Evolutionary conservation across 1,140 invertebrate genomes (phyloP), one percentile per base, ranked within the genome.

Genomic region (Sweltsa coloradensis): DNA sequence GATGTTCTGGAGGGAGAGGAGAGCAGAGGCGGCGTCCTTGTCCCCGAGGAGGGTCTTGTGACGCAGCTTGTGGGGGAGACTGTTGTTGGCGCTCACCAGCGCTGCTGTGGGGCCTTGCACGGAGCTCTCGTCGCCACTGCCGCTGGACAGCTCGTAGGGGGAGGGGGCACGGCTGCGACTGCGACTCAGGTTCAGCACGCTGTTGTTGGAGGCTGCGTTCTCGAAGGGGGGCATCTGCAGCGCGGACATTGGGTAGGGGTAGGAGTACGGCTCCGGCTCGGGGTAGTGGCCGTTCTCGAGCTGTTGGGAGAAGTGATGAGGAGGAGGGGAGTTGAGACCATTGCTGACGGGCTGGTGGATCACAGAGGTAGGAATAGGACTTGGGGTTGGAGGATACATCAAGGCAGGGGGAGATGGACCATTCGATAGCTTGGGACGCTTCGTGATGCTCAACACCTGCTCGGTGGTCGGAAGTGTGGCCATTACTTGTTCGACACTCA

Each of bases 31-130:
- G 1, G 85, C 83, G 58, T 89, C 87, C 56, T 89, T 88, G 60
- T 91, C 86, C 0, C 86, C 85, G 36, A 91, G 71, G 55, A 89
- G 82, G n/a, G 82, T 83, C 63, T 94, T 95, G 72, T 95, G 89
- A 53, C 90, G 77, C 43, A 94, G 69, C 63, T 94, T 94, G 53
- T 90, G 79, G 0, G 90, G 90, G 51, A 94, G 62, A 52, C 78
- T 78, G 55, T 79, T 80, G 59, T 79, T 75, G 11, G 22, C 37
- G 19, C 25, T 41, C 18, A 18, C 11, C 14, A 54, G 50, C 56
- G 51, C 64, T 27, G 45, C 51, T 43, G 53, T 58, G 41, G 60
- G 67, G 59, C 45, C 63, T 55, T 45, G 66, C 51, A 67, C 66
- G 50, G 60, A 78, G 59, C 53, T 47, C 71, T 71, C 55, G 55